These are phyloP conservation scores for Brachyrhaphis roseni DNA, from an alignment of 2,797 vertebrate genomes.

Conservation along the genomic window DNA sequence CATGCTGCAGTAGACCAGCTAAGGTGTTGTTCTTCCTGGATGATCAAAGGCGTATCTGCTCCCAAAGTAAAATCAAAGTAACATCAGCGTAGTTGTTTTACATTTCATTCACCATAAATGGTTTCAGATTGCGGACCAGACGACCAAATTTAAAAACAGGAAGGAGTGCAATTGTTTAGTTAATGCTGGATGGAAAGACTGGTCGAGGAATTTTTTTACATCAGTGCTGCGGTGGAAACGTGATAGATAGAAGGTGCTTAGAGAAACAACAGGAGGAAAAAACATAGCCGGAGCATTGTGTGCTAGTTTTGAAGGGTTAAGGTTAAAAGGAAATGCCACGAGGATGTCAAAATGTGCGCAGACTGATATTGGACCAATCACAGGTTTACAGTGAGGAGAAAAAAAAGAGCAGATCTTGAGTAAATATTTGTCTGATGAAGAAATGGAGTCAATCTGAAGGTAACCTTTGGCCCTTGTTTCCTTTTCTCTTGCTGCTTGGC, in stretches of 20 bases:
- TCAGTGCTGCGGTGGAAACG: slow-evolving; percentile 25
- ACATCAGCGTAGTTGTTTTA: background rate
- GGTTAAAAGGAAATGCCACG: slow-evolving; percentile 57
- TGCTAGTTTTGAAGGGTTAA: slow-evolving; percentile 25
- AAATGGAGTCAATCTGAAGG: slow-evolving; percentile 36
- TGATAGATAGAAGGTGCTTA: slow-evolving; percentile 16
- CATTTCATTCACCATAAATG: slow-evolving; percentile 30
- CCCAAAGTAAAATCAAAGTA: background rate
- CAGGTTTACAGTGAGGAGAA: slow-evolving; percentile 51
- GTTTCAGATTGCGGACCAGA: background rate
- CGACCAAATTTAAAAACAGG: slow-evolving; percentile 28
- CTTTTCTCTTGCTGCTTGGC: slow-evolving; percentile 26
- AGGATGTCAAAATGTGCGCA: slow-evolving; percentile 56
- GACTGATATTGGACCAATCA: slow-evolving; percentile 60
- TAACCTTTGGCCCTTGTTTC: slow-evolving; percentile 17
- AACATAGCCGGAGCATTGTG: slow-evolving; percentile 34
- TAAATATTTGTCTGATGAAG: slow-evolving; percentile 69
- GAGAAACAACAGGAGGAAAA: slow-evolving; percentile 41
- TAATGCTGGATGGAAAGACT: slow-evolving; percentile 20
- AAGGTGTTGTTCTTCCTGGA: background rate
- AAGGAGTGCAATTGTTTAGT: slow-evolving; percentile 15
- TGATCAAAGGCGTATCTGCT: background rate
- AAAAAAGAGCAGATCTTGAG: slow-evolving; percentile 27
- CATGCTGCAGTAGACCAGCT: background rate
- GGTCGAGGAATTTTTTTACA: slow-evolving; percentile 33